Conservation (phyloP, 2,113 vertebrate species). For the Macrotus californicus region DNA sequence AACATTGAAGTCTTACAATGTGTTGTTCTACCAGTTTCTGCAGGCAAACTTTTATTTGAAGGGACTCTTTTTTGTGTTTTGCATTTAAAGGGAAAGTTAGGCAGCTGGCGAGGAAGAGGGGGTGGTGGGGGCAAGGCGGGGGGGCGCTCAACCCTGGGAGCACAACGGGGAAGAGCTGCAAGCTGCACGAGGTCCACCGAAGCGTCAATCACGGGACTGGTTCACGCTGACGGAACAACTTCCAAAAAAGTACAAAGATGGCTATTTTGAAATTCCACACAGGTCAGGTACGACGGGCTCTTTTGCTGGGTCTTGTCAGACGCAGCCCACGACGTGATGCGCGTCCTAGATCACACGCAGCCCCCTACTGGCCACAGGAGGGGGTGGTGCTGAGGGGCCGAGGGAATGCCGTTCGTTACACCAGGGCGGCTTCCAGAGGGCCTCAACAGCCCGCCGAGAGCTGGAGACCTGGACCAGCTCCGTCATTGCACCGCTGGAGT, state of each 20-base stretch:
- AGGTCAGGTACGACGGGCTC: constrained; percentile 11
- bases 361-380: background rate
- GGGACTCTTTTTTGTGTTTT: constrained; percentile 55
- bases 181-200: background rate
- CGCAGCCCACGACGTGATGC: background rate
- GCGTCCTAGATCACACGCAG: background rate
- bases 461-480: background rate
- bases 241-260: constrained; percentile 62
- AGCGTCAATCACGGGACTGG: background rate
- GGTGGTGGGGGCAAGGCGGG: background rate
- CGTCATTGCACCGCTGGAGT: constrained; percentile 47
- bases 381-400: constrained; percentile 12
- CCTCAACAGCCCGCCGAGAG: background rate
- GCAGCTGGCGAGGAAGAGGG: background rate
- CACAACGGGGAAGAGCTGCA: constrained; percentile 14
- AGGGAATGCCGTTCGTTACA: constrained; percentile 10
- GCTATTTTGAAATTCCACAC: constrained; percentile 60
- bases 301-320: constrained; percentile 9
- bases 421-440: no score
- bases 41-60: constrained; percentile 51
- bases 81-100: constrained; percentile 17
- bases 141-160: constrained; percentile 16
- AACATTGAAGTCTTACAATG: background rate
- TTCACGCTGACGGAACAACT: constrained; percentile 57
- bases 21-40: background rate